A percentile compares a stretch with the other conserved stretches of the same genome.
Evolutionary conservation across 23 tunicate species (phyloP).

Genomic region (Halocynthia roretzi): DNA sequence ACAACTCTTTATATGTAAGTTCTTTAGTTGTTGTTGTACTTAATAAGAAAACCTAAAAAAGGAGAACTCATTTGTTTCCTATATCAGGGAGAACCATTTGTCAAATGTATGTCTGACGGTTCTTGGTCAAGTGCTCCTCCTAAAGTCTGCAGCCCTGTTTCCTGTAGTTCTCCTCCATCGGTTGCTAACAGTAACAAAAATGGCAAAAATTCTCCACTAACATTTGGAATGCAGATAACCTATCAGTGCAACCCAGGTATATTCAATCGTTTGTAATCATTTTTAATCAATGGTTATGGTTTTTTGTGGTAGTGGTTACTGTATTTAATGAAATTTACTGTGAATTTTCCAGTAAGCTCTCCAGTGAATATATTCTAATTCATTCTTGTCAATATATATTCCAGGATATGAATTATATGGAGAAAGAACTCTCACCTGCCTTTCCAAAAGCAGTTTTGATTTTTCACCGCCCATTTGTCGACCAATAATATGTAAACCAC

Average conservation of each 20-base stretch:
- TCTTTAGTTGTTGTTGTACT: too few species aligned
- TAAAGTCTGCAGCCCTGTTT: conserved; percentile 5
- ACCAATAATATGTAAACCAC: conserved; percentile 8
- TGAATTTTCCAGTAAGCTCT: background rate
- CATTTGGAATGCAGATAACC: background rate
- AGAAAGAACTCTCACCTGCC: background rate
- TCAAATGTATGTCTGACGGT: conserved; percentile 9
- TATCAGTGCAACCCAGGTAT: conserved; percentile 18
- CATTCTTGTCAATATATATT: background rate
- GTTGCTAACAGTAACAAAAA: conserved; percentile 12
- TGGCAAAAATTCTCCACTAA: background rate
- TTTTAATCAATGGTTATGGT: background rate
- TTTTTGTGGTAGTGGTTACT: too few species aligned
- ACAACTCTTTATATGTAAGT: too few species aligned
- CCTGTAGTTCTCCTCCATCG: conserved; percentile 9
- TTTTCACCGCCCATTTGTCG: conserved; percentile 12
- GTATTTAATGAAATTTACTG: background rate
- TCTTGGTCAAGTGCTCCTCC: conserved; percentile 20
- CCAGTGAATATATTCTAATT: background rate
- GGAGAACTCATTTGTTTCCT: background rate
- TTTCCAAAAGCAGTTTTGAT: conserved; percentile 12
- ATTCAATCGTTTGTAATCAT: background rate
- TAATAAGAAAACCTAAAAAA: too few species aligned
- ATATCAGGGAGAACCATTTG: conserved; percentile 18
- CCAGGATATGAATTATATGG: conserved; percentile 15